Evolutionary conservation across 2,888 invertebrate genomes (phyloP).

Genomic region (Drosophila acutilabella): DNA sequence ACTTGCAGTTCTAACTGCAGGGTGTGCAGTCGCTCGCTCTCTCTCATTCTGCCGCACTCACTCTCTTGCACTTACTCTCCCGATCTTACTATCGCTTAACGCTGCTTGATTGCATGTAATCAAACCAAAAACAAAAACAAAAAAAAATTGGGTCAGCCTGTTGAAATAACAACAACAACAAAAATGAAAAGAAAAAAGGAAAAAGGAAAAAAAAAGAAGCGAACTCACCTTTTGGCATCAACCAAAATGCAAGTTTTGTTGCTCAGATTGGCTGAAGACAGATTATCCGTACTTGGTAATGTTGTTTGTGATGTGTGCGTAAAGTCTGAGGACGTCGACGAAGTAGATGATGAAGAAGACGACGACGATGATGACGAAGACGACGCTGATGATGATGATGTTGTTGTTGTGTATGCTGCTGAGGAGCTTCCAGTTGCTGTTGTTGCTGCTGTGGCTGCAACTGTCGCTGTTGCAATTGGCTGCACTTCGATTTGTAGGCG

Average conservation of each 20-base stretch:
- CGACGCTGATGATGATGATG: constrained; percentile 29
- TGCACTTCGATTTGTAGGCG: constrained; percentile 74
- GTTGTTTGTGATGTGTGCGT: constrained; percentile 76
- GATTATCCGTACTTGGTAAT: constrained; percentile 78
- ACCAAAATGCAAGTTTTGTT: constrained; percentile 81
- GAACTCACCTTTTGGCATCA: constrained; percentile 78
- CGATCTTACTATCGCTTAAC: background rate
- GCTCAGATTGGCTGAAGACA: constrained; percentile 76
- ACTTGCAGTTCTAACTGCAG: constrained; percentile 42
- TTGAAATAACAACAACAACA: constrained; percentile 19
- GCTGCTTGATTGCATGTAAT: constrained; percentile 25
- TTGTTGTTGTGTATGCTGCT: constrained; percentile 43
- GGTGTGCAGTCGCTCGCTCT: constrained; percentile 11
- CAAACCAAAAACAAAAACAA: constrained; percentile 14
- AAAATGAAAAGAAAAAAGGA: constrained; percentile 10
- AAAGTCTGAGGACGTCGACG: constrained; percentile 72
- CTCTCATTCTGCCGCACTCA: background rate
- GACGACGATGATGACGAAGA: constrained; percentile 38
- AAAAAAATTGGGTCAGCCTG: constrained; percentile 21
- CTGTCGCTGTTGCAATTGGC: constrained; percentile 40
- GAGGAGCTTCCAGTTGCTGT: constrained; percentile 40
- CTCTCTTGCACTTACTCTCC: background rate
- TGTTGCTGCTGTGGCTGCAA: constrained; percentile 30
- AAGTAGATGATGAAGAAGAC: constrained; percentile 54
- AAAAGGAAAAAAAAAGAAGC: constrained; percentile 13